phyloP scores from a whole-genome alignment of 2,888 invertebrate species.

The Allolobophora icterica region DNA sequence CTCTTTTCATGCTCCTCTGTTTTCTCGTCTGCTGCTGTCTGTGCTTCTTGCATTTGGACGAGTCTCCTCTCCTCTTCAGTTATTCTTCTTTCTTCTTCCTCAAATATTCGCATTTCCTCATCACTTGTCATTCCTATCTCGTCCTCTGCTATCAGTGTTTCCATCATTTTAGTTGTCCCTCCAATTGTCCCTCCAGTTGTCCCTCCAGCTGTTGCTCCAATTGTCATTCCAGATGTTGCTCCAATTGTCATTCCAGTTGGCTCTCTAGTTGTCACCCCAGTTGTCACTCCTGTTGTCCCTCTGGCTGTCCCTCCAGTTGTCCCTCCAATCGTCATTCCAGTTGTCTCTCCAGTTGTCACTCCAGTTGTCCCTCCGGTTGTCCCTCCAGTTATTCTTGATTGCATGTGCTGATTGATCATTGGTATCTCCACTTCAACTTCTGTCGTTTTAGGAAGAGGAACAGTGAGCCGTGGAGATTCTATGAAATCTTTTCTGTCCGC shows the following conservation, averaged over 20 bases:
- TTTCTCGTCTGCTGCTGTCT: background rate
- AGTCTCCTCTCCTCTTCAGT: background rate
- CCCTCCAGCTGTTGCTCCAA: background rate
- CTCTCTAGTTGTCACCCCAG: no score
- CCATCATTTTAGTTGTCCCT: background rate
- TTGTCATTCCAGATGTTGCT: no score
- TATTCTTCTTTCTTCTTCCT: background rate
- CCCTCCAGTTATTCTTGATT: background rate
- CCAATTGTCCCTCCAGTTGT: background rate
- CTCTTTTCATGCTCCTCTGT: background rate
- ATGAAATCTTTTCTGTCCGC: background rate
- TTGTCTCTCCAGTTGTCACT: background rate
- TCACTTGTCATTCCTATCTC: background rate
- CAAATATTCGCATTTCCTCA: background rate
- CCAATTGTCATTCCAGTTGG: no score
- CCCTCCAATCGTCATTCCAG: no score
- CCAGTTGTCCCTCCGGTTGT: background rate
- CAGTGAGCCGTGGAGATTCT: background rate
- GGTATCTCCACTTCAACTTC: background rate
- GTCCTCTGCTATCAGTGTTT: background rate
- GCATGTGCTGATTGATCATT: background rate
- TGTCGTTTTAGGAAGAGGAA: background rate
- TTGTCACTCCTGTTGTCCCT: no score
- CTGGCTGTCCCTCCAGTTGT: no score
- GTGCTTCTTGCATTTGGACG: background rate